phyloP scores from a whole-genome alignment of 1,140 invertebrate genomes.

The Patella vulgata region DNA sequence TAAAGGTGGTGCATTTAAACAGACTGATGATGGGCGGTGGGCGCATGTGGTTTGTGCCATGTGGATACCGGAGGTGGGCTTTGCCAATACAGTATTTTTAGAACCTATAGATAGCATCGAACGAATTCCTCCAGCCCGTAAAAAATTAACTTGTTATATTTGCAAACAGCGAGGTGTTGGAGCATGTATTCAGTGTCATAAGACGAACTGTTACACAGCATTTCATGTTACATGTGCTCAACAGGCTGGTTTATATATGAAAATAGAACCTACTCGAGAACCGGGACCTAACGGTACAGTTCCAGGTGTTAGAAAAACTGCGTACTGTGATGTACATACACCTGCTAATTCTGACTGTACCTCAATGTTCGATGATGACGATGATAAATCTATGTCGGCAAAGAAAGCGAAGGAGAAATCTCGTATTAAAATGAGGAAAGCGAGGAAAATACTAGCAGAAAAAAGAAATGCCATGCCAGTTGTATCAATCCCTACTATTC shows the following conservation, averaged over 20 bases:
- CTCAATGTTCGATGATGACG: conserved; percentile 54
- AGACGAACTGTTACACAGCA: conserved; percentile 94
- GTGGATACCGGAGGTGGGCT: conserved; percentile 98
- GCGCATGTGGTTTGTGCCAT: conserved; percentile 98
- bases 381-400: conserved; percentile 62
- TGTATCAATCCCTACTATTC: conserved; percentile 93
- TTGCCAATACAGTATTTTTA: conserved; percentile 89
- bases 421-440: conserved; percentile 79
- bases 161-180: conserved; percentile 94
- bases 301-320: conserved; percentile 89
- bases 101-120: conserved; percentile 97
- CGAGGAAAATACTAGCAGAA: conserved; percentile 81
- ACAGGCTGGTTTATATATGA: conserved; percentile 94
- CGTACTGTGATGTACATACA: conserved; percentile 94
- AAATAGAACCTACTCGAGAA: conserved; percentile 81
- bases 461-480: conserved; percentile 90
- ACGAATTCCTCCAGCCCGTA: conserved; percentile 92
- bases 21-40: conserved; percentile 96
- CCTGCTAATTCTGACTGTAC: conserved; percentile 70
- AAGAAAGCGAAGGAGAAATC: conserved; percentile 71
- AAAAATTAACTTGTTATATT: conserved; percentile 95
- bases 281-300: conserved; percentile 52
- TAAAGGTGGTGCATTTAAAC: conserved; percentile 98
- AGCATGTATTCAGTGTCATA: conserved; percentile 98
- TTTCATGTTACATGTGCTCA: conserved; percentile 99